Base-by-base conservation (phyloP, 35 echinoderm and acorn worm species). In the Ophiothrix spiculata region DNA sequence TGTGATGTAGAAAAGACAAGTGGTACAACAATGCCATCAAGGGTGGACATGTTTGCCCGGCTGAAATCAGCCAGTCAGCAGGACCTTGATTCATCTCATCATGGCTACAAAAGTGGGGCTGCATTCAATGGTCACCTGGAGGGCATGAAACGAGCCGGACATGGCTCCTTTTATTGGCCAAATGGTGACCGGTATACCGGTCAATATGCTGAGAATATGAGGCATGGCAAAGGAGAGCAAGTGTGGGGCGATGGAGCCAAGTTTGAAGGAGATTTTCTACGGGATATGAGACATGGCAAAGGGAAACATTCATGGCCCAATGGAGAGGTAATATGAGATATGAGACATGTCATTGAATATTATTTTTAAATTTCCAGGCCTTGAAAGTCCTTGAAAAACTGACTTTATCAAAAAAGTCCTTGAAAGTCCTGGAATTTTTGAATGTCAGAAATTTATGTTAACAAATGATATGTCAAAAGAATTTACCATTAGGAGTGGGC, bases 311-410 rank as follows among this genome's bases (percentile, higher is more conserved):
- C 74, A 17, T 99, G 96, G 96, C 37, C 56, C 28, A 85, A 99
- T 94, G 96, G 96, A 38, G 96, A 99, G 86, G 96, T 99, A 85
- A 41, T n/a, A n/a, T n/a, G n/a, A n/a, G n/a, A n/a, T n/a, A n/a
- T n/a, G n/a, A n/a, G 85, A 35, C 39, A 54, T 54, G 45, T 11
- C 45, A 54, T 54, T 54, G 8, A 54, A 8, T 54, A 54, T 54
- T 21, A 54, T 54, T 21, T 54, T 21, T 21, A 54, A 54, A 54
- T 54, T 54, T 54, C 45, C 8, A 54, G 29, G 34, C 25, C 6
- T n/a, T n/a, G n/a, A n/a, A n/a, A n/a, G n/a, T n/a, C n/a, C n/a
- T n/a, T n/a, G n/a, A n/a, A n/a, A n/a, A n/a, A n/a, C n/a, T n/a
- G n/a, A n/a, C n/a, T n/a, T n/a, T n/a, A n/a, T n/a, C n/a, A n/a